These are phyloP conservation scores for Gallinago media DNA, from an alignment of 2,113 vertebrate species.

Conservation along the genomic window DNA sequence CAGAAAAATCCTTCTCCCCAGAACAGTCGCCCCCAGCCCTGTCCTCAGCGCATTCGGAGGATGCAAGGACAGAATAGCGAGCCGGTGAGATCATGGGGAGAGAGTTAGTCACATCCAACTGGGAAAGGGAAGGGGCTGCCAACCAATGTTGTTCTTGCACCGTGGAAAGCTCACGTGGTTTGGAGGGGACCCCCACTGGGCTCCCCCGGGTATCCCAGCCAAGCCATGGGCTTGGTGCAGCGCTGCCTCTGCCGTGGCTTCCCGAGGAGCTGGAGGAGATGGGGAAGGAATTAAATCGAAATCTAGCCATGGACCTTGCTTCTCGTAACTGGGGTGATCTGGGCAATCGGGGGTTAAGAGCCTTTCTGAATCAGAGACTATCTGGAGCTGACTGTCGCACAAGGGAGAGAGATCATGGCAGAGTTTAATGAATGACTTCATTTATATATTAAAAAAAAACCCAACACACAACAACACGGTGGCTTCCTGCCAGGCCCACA, in stretches of 20 bases:
- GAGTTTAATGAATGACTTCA: slow-evolving; percentile 74
- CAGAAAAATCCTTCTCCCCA: background rate
- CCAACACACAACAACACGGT: background rate
- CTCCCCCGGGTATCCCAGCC: background rate
- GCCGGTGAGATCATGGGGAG: slow-evolving; percentile 78
- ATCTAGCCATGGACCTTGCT: background rate
- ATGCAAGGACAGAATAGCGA: slow-evolving; percentile 70
- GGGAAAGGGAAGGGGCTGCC: slow-evolving; percentile 34
- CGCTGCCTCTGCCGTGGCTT: background rate
- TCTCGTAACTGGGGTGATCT: fast-evolving
- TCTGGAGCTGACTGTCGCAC: slow-evolving; percentile 38
- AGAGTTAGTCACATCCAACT: slow-evolving; percentile 67
- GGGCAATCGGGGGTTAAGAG: background rate
- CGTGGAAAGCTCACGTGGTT: background rate
- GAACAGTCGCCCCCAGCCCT: background rate
- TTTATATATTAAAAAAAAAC: slow-evolving; percentile 54
- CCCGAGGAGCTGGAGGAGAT: background rate
- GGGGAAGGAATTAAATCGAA: background rate
- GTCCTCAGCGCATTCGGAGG: slow-evolving; percentile 53
- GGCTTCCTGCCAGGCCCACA: slow-evolving; percentile 63
- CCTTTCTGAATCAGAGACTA: slow-evolving; percentile 1
- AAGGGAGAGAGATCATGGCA: slow-evolving; percentile 42
- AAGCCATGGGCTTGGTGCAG: background rate
- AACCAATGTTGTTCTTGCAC: background rate
- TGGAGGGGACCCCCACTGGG: background rate